phyloP scores from a whole-genome alignment of 2,797 vertebrate genomes.

The Podargus strigoides region DNA sequence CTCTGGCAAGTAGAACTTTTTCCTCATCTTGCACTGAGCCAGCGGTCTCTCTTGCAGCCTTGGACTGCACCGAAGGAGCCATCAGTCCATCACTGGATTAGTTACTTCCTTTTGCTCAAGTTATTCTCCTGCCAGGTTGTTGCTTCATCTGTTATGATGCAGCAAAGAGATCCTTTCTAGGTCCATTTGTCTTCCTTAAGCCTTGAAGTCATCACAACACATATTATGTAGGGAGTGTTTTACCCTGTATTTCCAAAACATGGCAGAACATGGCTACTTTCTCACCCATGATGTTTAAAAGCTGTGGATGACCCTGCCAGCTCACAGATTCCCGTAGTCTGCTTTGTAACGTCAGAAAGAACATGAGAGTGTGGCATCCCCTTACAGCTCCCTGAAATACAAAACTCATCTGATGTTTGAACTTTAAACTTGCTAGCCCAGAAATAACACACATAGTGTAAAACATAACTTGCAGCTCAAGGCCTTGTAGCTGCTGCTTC shows the following conservation, averaged over 20 bases:
- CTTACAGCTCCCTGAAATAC: neutral
- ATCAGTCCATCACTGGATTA: neutral
- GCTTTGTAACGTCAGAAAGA: neutral
- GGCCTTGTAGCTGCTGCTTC: neutral
- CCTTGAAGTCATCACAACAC: conserved; percentile 28
- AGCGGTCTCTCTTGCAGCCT: neutral
- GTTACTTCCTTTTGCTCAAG: neutral
- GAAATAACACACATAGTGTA: neutral
- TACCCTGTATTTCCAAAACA: conserved; percentile 45
- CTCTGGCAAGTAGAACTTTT: neutral
- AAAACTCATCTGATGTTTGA: neutral
- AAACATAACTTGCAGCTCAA: neutral
- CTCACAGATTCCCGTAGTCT: neutral
- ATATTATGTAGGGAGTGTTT: conserved; percentile 19
- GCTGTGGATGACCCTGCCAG: neutral
- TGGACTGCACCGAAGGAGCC: neutral
- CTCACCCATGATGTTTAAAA: neutral
- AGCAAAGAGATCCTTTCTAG: neutral
- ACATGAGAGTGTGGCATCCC: neutral
- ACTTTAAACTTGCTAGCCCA: neutral
- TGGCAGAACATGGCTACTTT: conserved; percentile 1
- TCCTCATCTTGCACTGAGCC: neutral
- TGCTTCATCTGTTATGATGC: neutral
- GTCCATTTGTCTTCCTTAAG: neutral
- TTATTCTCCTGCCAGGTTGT: neutral